Evolutionary conservation across 2,888 invertebrate genomes (phyloP).

Genomic region (Cryptus viduatorius): DNA sequence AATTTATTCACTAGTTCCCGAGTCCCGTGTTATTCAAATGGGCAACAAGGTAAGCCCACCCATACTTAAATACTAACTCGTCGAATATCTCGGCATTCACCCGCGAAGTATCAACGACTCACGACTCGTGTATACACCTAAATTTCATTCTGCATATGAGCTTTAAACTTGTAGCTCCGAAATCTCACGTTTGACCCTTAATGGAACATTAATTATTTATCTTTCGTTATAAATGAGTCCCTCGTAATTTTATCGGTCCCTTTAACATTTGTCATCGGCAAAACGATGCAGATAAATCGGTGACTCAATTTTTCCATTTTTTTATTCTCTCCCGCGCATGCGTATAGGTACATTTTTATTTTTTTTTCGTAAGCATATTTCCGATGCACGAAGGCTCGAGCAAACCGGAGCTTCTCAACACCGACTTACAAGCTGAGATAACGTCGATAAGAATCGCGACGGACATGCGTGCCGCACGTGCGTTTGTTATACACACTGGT

Average conservation of each 20-base stretch:
- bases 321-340: neutral
- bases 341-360: neutral
- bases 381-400: constrained; percentile 55
- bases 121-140: constrained; percentile 30
- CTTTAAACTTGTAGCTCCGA: constrained; percentile 48
- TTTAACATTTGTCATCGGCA: constrained; percentile 45
- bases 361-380: constrained; percentile 1
- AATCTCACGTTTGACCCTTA: constrained; percentile 44
- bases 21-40: constrained; percentile 84
- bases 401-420: constrained; percentile 78
- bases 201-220: constrained; percentile 60
- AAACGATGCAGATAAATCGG: constrained; percentile 41
- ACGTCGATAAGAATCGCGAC: constrained; percentile 80
- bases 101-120: constrained; percentile 55
- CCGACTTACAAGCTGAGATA: constrained; percentile 79
- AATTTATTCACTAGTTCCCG: constrained; percentile 84
- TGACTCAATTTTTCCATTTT: constrained; percentile 7
- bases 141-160: constrained; percentile 37
- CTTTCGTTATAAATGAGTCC: constrained; percentile 14
- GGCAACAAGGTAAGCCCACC: constrained; percentile 74
- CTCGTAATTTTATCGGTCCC: constrained; percentile 48
- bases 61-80: constrained; percentile 52
- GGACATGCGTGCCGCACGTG: constrained; percentile 81
- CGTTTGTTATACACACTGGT: constrained; percentile 77
- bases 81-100: constrained; percentile 47